These are phyloP conservation scores for Torymus tubicola DNA, from an alignment of 2,888 invertebrate genomes.

Conservation along the genomic window DNA sequence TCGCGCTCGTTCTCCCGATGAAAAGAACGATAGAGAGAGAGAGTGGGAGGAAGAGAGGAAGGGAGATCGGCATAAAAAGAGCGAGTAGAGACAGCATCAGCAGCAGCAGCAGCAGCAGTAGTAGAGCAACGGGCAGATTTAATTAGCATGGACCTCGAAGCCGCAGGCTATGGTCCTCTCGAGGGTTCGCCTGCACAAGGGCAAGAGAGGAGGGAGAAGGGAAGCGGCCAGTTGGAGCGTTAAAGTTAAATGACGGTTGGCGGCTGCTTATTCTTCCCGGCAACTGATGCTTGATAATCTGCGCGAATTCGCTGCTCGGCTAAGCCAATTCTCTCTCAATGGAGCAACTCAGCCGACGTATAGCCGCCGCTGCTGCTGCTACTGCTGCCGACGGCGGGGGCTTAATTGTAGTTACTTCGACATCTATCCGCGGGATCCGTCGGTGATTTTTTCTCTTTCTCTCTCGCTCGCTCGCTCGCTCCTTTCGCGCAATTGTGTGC, in stretches of 20 bases:
- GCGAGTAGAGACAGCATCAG: conserved; percentile 24
- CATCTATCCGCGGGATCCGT: conserved; percentile 49
- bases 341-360: conserved; percentile 71
- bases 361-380: too few relatives aligned
- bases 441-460: conserved; percentile 18
- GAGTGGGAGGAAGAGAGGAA: not conserved
- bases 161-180: conserved; percentile 57
- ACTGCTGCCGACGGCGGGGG: conserved; percentile 61
- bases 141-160: conserved; percentile 74
- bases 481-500: not conserved
- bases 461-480: conserved; percentile 1
- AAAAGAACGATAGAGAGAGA: conserved; percentile 30
- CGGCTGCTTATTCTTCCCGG: conserved; percentile 76
- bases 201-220: conserved; percentile 37
- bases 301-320: conserved; percentile 49
- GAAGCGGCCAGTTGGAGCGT: conserved; percentile 71
- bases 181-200: conserved; percentile 34
- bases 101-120: not conserved
- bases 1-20: conserved; percentile 7
- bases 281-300: conserved; percentile 77
- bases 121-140: conserved; percentile 67
- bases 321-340: conserved; percentile 72
- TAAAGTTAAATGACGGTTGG: conserved; percentile 77
- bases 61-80: conserved; percentile 47
- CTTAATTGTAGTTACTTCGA: conserved; percentile 75